A percentile compares a stretch with the other conserved stretches of the same genome.
Conservation (phyloP, 1,140 invertebrate species). For the Nixonia krombeini region DNA sequence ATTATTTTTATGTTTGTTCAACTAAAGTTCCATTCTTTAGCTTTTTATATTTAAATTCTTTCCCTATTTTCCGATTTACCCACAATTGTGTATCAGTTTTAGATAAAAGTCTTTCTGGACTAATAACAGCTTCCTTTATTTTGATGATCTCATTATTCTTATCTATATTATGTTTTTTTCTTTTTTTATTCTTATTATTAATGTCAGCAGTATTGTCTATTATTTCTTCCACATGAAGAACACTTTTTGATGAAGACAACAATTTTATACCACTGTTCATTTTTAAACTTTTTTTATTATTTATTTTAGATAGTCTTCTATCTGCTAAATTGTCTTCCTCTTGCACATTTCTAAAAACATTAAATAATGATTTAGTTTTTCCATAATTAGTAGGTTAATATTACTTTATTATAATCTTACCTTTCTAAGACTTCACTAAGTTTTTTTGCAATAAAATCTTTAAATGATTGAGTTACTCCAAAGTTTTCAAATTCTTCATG, state of each 20-base stretch:
- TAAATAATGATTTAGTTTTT: constrained; percentile 6
- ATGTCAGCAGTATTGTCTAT: background rate
- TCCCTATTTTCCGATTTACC: constrained; percentile 43
- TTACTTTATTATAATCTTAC: constrained; percentile 23
- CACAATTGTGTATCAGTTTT: constrained; percentile 52
- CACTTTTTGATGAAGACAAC: constrained; percentile 38
- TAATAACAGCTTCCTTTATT: constrained; percentile 50
- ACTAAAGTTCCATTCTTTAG: constrained; percentile 47
- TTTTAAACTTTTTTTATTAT: constrained; percentile 5
- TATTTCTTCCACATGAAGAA: constrained; percentile 20
- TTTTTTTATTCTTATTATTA: constrained; percentile 19
- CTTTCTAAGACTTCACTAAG: constrained; percentile 47
- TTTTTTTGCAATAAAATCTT: constrained; percentile 53
- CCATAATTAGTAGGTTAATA: constrained; percentile 4
- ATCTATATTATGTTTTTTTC: constrained; percentile 18
- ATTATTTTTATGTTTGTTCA: constrained; percentile 15
- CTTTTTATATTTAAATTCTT: constrained; percentile 59
- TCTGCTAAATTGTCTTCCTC: constrained; percentile 6
- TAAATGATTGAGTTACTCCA: constrained; percentile 43
- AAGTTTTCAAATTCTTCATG: constrained; percentile 42
- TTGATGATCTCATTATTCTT: constrained; percentile 16
- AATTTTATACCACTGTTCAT: constrained; percentile 50
- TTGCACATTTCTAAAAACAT: constrained; percentile 33
- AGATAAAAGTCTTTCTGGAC: constrained; percentile 49
- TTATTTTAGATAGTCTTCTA: background rate